phyloP scores from a whole-genome alignment of 2,113 vertebrate genomes.

The Notothenia coriiceps region DNA sequence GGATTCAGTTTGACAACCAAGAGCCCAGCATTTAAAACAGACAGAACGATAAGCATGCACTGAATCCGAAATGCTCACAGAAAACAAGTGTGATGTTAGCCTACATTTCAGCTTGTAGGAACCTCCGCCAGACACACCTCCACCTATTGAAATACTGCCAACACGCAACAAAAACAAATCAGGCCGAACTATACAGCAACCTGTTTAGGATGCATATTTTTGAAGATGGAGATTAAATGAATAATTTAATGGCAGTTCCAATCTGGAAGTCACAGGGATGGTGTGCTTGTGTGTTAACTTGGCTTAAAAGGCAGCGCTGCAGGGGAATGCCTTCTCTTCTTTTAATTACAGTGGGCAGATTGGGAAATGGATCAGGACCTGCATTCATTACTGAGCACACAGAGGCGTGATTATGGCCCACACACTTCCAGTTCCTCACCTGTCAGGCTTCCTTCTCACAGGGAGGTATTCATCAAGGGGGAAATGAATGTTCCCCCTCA shows the following conservation, averaged over 20 bases:
- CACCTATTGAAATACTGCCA: slow-evolving; percentile 25
- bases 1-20: no score
- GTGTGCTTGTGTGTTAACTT: slow-evolving; percentile 39
- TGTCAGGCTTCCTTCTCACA: slow-evolving; percentile 56
- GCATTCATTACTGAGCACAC: slow-evolving; percentile 65
- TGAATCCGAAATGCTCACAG: no score
- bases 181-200: slow-evolving; percentile 41
- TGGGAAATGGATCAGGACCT: slow-evolving; percentile 57
- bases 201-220: slow-evolving; percentile 63
- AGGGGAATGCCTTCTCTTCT: slow-evolving; percentile 39
- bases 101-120: slow-evolving; percentile 14
- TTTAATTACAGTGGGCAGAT: slow-evolving; percentile 59
- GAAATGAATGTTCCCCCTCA: slow-evolving; percentile 33
- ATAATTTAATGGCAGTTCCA: slow-evolving; percentile 74
- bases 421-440: slow-evolving; percentile 58
- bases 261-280: slow-evolving; percentile 57
- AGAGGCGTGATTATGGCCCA: slow-evolving; percentile 40
- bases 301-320: slow-evolving; percentile 53
- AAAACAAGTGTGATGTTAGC: slow-evolving; percentile 1
- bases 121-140: slow-evolving; percentile 25
- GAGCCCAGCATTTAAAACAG: no score
- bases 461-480: slow-evolving; percentile 53
- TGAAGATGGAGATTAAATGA: slow-evolving; percentile 63
- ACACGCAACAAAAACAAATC: slow-evolving; percentile 51
- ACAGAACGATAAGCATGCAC: no score